These are phyloP conservation scores for Epizoanthus scotinus DNA, from an alignment of 92 coral and sea anemone genomes.

Conservation along the genomic window DNA sequence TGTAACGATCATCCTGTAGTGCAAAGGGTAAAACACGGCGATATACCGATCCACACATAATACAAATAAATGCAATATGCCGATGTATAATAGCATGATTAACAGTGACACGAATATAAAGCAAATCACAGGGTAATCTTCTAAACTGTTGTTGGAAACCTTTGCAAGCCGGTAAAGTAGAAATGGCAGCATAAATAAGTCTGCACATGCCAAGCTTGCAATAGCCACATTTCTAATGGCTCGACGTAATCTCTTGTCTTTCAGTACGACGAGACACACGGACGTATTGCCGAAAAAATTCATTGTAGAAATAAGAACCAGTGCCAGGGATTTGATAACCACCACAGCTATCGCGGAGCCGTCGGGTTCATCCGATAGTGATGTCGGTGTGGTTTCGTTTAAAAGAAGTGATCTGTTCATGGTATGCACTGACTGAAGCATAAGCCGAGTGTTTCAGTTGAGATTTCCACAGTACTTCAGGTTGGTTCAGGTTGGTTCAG, in stretches of 20 bases:
- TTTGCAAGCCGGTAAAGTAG: neutral
- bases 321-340: neutral
- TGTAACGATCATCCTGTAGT: neutral
- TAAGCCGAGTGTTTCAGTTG: no score
- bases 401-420: neutral
- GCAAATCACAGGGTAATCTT: neutral
- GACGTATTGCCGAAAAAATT: constrained; percentile 9
- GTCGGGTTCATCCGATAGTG: neutral
- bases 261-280: constrained; percentile 18
- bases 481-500: no score
- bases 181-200: constrained; percentile 2
- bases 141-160: neutral
- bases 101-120: constrained; percentile 5
- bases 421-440: neutral
- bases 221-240: neutral
- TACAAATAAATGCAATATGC: constrained; percentile 15
- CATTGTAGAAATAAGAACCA: neutral
- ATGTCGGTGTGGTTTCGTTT: neutral
- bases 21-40: constrained; percentile 16
- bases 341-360: neutral
- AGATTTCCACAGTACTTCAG: no score
- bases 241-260: constrained; percentile 2
- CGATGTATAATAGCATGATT: neutral
- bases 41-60: constrained; percentile 12
- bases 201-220: constrained; percentile 23